phyloP scores from a whole-genome alignment of 64 coral and sea anemone species.

The Montipora capricornis region DNA sequence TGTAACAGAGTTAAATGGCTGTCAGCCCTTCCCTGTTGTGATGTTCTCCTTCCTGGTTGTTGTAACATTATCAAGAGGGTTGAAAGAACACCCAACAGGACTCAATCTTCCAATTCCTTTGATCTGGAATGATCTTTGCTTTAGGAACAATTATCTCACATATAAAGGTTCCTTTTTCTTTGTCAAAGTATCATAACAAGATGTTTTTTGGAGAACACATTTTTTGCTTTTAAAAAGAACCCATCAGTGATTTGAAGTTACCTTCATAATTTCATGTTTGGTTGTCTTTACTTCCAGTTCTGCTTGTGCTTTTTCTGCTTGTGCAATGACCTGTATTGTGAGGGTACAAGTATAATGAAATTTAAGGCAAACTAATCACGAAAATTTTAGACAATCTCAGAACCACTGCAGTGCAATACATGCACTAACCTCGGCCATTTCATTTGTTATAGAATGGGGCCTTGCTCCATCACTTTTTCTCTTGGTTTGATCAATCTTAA shows the following conservation, averaged over 20 bases:
- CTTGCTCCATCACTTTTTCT: constrained; percentile 52
- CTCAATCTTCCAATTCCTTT: too few species aligned
- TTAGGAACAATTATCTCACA: too few species aligned
- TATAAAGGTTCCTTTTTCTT: too few species aligned
- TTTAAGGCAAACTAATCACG: not conserved
- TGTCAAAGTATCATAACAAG: too few species aligned
- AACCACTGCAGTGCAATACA: too few species aligned
- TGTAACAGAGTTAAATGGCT: too few species aligned
- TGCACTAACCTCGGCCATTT: constrained; percentile 72
- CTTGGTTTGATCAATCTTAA: constrained; percentile 73
- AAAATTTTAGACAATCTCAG: not conserved
- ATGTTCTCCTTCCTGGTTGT: too few species aligned
- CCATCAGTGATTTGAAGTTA: constrained; percentile 8
- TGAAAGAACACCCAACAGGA: too few species aligned
- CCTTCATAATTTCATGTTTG: constrained; percentile 95
- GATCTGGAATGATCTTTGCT: too few species aligned
- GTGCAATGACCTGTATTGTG: constrained; percentile 53
- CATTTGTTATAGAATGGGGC: constrained; percentile 34
- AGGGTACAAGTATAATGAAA: not conserved
- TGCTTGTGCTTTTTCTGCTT: constrained; percentile 79
- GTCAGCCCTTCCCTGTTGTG: too few species aligned
- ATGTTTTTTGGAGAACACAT: too few species aligned
- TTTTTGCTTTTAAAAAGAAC: not conserved
- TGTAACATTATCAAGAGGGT: too few species aligned
- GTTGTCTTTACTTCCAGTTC: constrained; percentile 86